Evolutionary conservation across 2,888 invertebrate genomes (phyloP).

Genomic region (Notodonta dromedarius): DNA sequence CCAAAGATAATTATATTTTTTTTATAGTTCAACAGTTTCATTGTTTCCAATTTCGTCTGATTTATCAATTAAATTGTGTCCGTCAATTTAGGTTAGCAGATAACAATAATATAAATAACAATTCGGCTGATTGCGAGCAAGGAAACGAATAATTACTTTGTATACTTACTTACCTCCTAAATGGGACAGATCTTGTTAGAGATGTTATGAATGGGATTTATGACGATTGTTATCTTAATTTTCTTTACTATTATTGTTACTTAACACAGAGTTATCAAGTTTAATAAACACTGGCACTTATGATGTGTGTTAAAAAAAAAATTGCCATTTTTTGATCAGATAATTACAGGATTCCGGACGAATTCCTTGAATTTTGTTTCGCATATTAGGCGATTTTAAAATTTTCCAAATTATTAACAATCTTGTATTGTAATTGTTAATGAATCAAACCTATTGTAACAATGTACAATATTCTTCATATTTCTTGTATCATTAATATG

Average conservation of each 20-base stretch:
- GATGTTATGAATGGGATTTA: neutral
- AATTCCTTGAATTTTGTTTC: no score
- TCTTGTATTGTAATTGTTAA: no score
- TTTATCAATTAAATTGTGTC: constrained; percentile 66
- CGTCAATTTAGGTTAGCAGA: constrained; percentile 67
- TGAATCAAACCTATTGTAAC: neutral
- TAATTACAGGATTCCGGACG: no score
- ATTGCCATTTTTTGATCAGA: no score
- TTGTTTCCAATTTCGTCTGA: constrained; percentile 66
- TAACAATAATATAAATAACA: constrained; percentile 44
- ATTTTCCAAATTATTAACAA: no score
- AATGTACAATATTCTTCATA: neutral
- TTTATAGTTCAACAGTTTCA: constrained; percentile 61
- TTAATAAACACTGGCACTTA: no score
- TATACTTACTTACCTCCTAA: constrained; percentile 14
- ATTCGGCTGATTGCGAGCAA: constrained; percentile 35
- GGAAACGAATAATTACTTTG: constrained; percentile 29
- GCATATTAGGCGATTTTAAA: no score
- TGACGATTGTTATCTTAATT: neutral
- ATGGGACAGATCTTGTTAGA: constrained; percentile 10
- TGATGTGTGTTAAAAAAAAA: no score
- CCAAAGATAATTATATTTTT: constrained; percentile 63
- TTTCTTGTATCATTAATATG: neutral
- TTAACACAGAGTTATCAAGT: no score
- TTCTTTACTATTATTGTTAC: neutral